Base-by-base conservation (phyloP, 2,888 invertebrate genomes). In the Drosophila peninsularis region DNA sequence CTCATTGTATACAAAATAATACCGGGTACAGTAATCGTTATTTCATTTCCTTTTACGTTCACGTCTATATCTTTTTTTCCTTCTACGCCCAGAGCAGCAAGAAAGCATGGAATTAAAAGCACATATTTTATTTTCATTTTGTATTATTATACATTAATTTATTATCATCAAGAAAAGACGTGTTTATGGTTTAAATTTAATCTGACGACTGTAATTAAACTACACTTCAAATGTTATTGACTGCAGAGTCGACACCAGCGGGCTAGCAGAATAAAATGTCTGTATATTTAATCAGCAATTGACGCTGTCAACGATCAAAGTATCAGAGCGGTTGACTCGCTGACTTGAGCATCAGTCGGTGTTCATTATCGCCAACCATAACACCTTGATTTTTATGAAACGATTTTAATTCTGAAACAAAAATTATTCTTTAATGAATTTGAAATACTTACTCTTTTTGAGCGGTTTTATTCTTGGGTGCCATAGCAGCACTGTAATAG, bases 21-120 rank as follows among this genome's bases (percentile, higher is more conserved):
- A 60, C 71, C 19, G 1, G 52, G 17, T 10, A 71, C n/a, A 3
- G 14, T 27, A 14, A 70, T 24, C 5, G 2, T 14, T 14, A 63
- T 1, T 36, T 11, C 30, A 11, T 7, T 14, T 13, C 10, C 36
- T 5, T 42, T 2, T 1, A 14, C 17, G 0, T 30, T 36, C 27
- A 50, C 19, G 0, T 0, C 3, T 19, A 36, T 17, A 36, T 36
- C 19, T 10, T 14, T 19, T 57, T 19, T 30, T 9, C 36, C 27
- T 47, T 11, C 6, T 6, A 14, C 11, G 7, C 1, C 14, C 3
- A 9, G 10, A 19, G 19, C 14, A 19, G 19, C 10, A 19, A 45
- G n/a, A 1, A 21, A 19, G 27, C 13, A 37, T 10, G 17, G 2
- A 27, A 37, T 56, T 19, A 56, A 14, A 10, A 45, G 6, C 19